phyloP scores from a whole-genome alignment of 2,888 invertebrate species.

The Synergus laeviventris region DNA sequence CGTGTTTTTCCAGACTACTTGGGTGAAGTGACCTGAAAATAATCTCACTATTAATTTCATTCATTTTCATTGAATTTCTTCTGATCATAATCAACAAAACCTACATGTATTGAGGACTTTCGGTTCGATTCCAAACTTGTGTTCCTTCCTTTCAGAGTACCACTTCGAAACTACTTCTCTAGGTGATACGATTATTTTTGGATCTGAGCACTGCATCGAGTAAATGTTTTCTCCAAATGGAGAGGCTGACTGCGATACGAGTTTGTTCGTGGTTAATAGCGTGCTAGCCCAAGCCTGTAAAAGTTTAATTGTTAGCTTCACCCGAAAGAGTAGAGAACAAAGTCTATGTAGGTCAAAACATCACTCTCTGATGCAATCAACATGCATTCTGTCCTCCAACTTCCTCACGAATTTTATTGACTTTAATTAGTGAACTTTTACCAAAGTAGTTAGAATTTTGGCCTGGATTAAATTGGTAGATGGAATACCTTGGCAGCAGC shows the following conservation, averaged over 20 bases:
- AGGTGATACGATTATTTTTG: slow-evolving; percentile 81
- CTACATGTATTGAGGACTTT: slow-evolving; percentile 81
- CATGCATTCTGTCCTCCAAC: not conserved
- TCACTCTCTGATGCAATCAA: not conserved
- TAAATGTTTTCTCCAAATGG: slow-evolving; percentile 83
- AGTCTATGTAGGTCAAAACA: not conserved
- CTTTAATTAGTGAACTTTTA: not conserved
- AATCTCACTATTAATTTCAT: not conserved
- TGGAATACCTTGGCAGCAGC: slow-evolving; percentile 69
- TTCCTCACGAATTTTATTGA: slow-evolving; percentile 1
- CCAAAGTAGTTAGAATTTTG: not conserved
- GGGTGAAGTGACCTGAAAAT: slow-evolving; percentile 79
- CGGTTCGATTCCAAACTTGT: slow-evolving; percentile 83
- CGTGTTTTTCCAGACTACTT: slow-evolving; percentile 89
- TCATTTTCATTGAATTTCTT: slow-evolving; percentile 7
- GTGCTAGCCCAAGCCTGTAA: slow-evolving; percentile 72
- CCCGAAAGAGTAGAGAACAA: not conserved
- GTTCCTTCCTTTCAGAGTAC: slow-evolving; percentile 86
- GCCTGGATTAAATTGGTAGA: too few species aligned
- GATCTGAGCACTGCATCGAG: slow-evolving; percentile 83
- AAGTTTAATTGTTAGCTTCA: slow-evolving; percentile 26
- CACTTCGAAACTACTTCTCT: slow-evolving; percentile 85
- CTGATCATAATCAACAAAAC: slow-evolving; percentile 60
- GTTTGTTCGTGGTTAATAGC: slow-evolving; percentile 72
- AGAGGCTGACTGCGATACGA: slow-evolving; percentile 71